Evolutionary conservation across 1,140 invertebrate species (phyloP).

Genomic region (Drosophila ananassae): DNA sequence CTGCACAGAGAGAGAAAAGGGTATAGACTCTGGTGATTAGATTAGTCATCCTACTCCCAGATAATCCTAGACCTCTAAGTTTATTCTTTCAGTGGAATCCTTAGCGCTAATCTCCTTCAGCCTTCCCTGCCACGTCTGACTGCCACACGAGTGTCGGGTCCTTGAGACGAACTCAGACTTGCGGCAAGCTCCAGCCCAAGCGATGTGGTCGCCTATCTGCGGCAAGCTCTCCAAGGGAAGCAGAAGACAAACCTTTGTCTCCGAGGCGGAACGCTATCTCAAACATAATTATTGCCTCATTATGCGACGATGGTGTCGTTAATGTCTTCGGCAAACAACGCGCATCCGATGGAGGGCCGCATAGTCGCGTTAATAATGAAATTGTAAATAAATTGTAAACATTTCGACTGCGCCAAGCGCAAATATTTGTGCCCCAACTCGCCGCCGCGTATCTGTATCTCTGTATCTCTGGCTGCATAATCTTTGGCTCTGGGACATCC

Average conservation of each 20-base stretch:
- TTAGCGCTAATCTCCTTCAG: constrained; percentile 54
- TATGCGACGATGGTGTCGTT: constrained; percentile 65
- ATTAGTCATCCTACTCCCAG: too few species aligned
- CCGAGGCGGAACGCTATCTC: constrained; percentile 46
- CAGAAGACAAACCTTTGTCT: constrained; percentile 50
- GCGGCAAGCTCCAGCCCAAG: constrained; percentile 8
- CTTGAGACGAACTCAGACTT: constrained; percentile 50
- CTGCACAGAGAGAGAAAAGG: constrained; percentile 3
- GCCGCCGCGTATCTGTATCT: constrained; percentile 29
- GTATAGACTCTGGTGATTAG: too few species aligned
- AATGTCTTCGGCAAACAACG: constrained; percentile 67
- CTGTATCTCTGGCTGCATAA: constrained; percentile 30
- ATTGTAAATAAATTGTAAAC: constrained; percentile 80
- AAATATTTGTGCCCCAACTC: constrained; percentile 60
- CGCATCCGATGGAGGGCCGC: constrained; percentile 60
- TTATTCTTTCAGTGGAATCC: neutral
- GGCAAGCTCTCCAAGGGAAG: neutral
- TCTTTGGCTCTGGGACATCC: constrained; percentile 47
- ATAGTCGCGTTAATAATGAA: constrained; percentile 67
- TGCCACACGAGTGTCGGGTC: constrained; percentile 47
- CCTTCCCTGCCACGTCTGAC: constrained; percentile 22
- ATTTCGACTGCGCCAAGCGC: constrained; percentile 67
- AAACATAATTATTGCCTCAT: constrained; percentile 79
- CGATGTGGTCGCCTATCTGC: neutral
- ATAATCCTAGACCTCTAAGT: neutral